These are phyloP conservation scores for Chrysopa pallens DNA, from an alignment of 1,140 invertebrate genomes.

Conservation along the genomic window DNA sequence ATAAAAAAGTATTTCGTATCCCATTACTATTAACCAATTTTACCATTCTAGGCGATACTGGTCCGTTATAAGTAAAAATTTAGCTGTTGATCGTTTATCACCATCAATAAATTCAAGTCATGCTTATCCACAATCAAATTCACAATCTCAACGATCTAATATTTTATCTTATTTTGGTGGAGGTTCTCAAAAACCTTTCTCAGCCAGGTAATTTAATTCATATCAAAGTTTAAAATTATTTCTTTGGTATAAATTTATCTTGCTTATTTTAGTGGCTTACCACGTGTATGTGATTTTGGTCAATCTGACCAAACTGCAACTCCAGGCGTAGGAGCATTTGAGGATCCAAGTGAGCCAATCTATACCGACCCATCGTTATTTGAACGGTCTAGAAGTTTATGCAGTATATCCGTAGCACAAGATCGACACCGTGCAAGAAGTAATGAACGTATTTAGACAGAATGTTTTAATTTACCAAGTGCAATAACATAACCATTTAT, in stretches of 20 bases:
- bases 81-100: constrained; percentile 29
- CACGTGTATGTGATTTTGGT: constrained; percentile 19
- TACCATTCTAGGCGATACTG: constrained; percentile 37
- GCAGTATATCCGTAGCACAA: constrained; percentile 26
- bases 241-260: too few species aligned
- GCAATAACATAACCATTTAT: constrained; percentile 2
- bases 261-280: constrained; percentile 22
- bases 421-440: constrained; percentile 19
- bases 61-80: constrained; percentile 47
- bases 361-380: constrained; percentile 84
- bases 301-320: constrained; percentile 12
- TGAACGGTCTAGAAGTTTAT: constrained; percentile 52
- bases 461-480: background rate
- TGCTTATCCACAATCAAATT: constrained; percentile 14
- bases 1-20: background rate
- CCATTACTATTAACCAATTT: background rate
- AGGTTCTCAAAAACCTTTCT: constrained; percentile 15
- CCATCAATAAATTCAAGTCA: constrained; percentile 6
- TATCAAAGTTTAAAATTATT: too few species aligned
- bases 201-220: background rate
- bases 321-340: constrained; percentile 30
- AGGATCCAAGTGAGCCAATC: constrained; percentile 81
- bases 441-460: constrained; percentile 1
- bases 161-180: constrained; percentile 17
- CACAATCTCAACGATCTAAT: constrained; percentile 19